phyloP scores from a whole-genome alignment of 1,140 invertebrate genomes.

The Drosophila lini region DNA sequence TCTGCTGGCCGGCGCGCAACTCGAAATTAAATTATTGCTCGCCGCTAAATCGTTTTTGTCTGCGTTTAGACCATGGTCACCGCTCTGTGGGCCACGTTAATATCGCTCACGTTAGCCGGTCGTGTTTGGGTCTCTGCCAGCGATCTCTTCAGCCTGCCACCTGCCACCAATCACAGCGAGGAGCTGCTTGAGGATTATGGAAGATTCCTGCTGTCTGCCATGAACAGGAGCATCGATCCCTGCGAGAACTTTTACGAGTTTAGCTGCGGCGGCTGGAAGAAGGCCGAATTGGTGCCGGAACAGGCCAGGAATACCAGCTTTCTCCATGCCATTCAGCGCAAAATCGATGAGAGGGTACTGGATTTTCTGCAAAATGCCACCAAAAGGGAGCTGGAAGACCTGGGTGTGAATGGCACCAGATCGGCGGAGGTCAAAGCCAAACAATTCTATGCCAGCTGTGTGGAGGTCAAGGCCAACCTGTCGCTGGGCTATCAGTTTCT shows the following conservation, averaged over 20 bases:
- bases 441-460: conserved; percentile 63
- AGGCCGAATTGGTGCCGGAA: conserved; percentile 84
- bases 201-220: conserved; percentile 58
- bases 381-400: conserved; percentile 25
- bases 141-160: conserved; percentile 56
- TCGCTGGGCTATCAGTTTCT: conserved; percentile 43
- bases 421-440: conserved; percentile 69
- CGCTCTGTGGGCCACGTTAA: conserved; percentile 58
- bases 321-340: conserved; percentile 63
- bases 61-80: conserved; percentile 36
- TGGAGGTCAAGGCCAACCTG: conserved; percentile 57
- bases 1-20: conserved; percentile 38
- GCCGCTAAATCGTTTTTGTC: conserved; percentile 2
- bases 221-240: conserved; percentile 86
- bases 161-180: conserved; percentile 49
- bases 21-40: conserved; percentile 25
- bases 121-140: background rate
- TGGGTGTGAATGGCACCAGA: conserved; percentile 21
- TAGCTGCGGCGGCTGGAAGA: conserved; percentile 87
- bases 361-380: conserved; percentile 64
- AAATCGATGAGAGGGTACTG: conserved; percentile 63
- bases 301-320: conserved; percentile 61
- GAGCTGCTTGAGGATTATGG: conserved; percentile 67
- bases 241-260: conserved; percentile 91
- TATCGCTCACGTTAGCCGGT: conserved; percentile 14